Evolutionary conservation across 2,113 vertebrate species (phyloP).

Genomic region (Centrocercus urophasianus): DNA sequence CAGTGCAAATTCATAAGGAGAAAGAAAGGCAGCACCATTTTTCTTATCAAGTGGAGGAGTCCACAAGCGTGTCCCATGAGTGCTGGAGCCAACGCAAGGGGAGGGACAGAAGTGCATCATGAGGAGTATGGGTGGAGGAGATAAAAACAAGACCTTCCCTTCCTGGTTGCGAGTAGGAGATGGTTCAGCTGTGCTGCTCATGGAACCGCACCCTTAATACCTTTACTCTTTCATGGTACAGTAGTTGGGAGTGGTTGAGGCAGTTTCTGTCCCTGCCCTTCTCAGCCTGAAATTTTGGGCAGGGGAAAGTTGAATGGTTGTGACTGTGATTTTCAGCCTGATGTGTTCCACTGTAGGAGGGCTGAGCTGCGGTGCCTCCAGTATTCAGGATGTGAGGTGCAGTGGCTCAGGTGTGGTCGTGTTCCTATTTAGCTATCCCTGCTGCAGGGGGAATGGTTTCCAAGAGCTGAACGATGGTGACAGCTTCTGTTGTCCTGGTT

Average conservation of each 20-base stretch:
- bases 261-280: not conserved
- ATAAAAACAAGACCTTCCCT: not conserved
- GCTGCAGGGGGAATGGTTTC: not conserved
- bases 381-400: not conserved
- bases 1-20: not conserved
- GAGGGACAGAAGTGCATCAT: not conserved
- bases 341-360: not conserved
- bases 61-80: not conserved
- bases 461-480: not conserved
- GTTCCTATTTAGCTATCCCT: not conserved
- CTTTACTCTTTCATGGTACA: not conserved
- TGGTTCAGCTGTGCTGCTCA: not conserved
- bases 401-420: fast-evolving
- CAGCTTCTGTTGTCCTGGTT: not conserved
- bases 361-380: not conserved
- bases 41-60: not conserved
- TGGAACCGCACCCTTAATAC: no score
- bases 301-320: not conserved
- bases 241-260: not conserved
- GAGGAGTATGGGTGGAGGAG: not conserved
- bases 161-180: not conserved
- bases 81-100: not conserved
- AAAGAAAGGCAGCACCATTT: not conserved
- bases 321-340: not conserved
- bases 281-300: not conserved